These are phyloP conservation scores for Mystacides longicornis DNA, from an alignment of 2,888 invertebrate species.

Conservation along the genomic window DNA sequence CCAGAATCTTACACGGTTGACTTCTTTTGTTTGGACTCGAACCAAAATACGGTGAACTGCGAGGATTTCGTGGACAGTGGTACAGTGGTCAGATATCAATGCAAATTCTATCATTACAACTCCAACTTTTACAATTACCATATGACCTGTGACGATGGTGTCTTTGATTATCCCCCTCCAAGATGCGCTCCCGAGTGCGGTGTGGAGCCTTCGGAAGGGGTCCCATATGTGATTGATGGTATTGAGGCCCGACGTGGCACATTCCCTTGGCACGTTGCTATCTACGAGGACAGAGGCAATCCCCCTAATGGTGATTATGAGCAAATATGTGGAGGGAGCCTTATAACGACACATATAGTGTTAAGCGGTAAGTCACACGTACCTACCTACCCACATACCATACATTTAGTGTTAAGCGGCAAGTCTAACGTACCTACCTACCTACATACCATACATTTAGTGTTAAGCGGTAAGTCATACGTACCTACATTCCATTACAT, in stretches of 20 bases:
- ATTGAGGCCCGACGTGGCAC: not conserved
- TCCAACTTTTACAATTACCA: not conserved
- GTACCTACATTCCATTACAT: too few relatives aligned
- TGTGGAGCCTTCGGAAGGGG: not conserved
- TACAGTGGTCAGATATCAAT: not conserved
- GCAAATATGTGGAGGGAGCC: not conserved
- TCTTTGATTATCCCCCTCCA: not conserved
- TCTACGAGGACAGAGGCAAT: not conserved
- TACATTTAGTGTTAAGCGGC: too few relatives aligned
- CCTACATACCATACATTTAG: too few relatives aligned
- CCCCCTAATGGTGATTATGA: not conserved
- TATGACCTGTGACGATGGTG: constrained; percentile 7
- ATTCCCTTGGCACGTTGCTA: not conserved
- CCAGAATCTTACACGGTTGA: not conserved
- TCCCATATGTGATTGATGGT: not conserved
- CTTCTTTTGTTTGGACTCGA: not conserved
- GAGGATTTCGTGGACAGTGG: not conserved
- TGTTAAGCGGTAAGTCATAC: too few relatives aligned
- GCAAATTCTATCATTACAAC: not conserved
- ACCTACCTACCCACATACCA: too few relatives aligned
- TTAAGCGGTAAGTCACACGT: not conserved
- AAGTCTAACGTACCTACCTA: too few relatives aligned
- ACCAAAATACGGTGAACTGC: not conserved
- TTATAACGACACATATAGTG: not conserved
- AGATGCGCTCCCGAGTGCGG: constrained; percentile 3